Evolutionary conservation across 2,888 invertebrate genomes (phyloP), one percentile per base, ranked within the genome.

Genomic region (Cryptocephalus primarius): DNA sequence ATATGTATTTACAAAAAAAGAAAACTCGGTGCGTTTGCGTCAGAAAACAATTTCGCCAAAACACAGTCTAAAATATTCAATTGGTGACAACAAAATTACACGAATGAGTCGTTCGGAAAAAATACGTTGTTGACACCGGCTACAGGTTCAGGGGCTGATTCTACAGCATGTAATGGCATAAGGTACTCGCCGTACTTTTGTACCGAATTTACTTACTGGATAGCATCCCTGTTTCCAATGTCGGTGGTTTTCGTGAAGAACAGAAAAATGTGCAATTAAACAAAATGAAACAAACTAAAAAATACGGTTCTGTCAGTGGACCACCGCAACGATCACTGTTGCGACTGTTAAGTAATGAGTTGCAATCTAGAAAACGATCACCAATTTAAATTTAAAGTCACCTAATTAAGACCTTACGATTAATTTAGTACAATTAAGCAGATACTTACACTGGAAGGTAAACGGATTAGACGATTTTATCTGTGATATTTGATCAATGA

Each of bases 221-320:
- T 78, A 80, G 78, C 81, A 83, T 81, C 82, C 83, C 83, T 82
- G 74, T 56, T 73, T 74, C 71, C 75, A 56, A 56, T 61, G 76
- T 75, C 64, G 65, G 65, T 67, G 62, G 66, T 76, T 75, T 76
- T 75, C 75, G 76, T 75, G 72, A 70, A 79, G 76, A 77, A 72
- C 72, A 72, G 69, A 73, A 73, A 57, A 55, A 77, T 75, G 80
- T 80, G 80, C 80, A 79, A 73, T 78, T 72, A 77, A 79, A 76
- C 75, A 50, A 62, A 60, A 52, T 46, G 46, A 53, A 52, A 46
- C 36, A 13, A 48, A 32, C 44, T 41, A 40, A 40, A n/a, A 48
- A 50, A 47, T 22, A 40, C 32, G 44, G 49, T 53, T 48, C 50
- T 49, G 55, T 55, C 55, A 55, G 52, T 58, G 53, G 50, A 22